Evolutionary conservation across 30 jellyfish, hydroid and myxozoan species (phyloP), one percentile per base, ranked within the genome.

Genomic region (Rhopilema esculentum): DNA sequence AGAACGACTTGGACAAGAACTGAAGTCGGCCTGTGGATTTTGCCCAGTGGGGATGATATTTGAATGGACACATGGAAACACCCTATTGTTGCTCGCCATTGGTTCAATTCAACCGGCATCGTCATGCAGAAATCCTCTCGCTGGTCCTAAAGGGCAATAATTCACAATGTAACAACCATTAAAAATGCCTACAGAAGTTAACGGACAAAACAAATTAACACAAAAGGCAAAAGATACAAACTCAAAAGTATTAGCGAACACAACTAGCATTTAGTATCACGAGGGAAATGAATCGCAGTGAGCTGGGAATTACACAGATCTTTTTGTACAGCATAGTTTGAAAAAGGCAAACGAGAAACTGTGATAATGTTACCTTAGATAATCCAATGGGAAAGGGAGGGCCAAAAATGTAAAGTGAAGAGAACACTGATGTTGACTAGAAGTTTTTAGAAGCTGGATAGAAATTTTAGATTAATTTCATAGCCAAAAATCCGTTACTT

Each of bases 61-160:
- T 61, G 79, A 50, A 68, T 16, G 40, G 82, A 68, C 57, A 72
- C 86, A 83, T 49, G 85, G 69, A 83, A 83, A 70, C 86, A 57
- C 82, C 92, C 92, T 69, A 83, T 83, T 83, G 90, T 80, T 80
- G 90, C 82, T 66, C 90, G 82, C 82, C 90, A 80, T 66, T 65
- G 82, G 53, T 57, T 80, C 27, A 80, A 22, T 57, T 80, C 82
- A 80, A 80, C 90, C 90, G 77, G 90, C 90, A 80, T 80, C 90
- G 68, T 66, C 80, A 65, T 33, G 51, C 28, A 67, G 79, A 32
- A 28, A 32, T 25, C 88, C 69, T 80, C 82, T 80, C 82, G 90
- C 90, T 80, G 90, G 61, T 66, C 61, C 80, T 49, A 67, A 66
- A 65, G 72, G 82, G 73, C 65, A 40, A 66, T 28, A 64, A 26